A percentile compares a stretch with the other conserved stretches of the same genome.
Conservation (phyloP, 2,888 invertebrate genomes). For the Sinotaia quadrata region DNA sequence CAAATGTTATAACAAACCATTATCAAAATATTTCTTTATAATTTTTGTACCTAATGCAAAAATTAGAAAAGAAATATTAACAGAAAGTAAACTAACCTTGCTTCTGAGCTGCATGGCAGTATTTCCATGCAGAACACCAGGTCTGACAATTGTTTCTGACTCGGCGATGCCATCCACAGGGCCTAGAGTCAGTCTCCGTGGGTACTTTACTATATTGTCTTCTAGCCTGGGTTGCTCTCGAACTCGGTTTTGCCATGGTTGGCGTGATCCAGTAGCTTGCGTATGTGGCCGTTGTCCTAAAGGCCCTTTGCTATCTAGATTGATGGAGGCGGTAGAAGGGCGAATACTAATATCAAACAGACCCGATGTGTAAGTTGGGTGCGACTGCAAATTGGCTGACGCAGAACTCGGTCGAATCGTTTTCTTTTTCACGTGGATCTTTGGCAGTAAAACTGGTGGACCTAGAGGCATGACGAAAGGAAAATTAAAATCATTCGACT, state of each 20-base stretch:
- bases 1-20: background rate
- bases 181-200: conserved; percentile 60
- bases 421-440: conserved; percentile 36
- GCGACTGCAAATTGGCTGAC: conserved; percentile 67
- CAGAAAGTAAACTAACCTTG: conserved; percentile 47
- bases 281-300: conserved; percentile 57
- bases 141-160: conserved; percentile 48
- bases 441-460: conserved; percentile 18
- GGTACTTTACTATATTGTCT: conserved; percentile 50
- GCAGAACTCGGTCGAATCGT: conserved; percentile 68
- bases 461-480: conserved; percentile 21
- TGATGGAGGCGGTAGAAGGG: conserved; percentile 57
- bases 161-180: conserved; percentile 64
- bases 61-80: background rate
- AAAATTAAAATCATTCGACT: no score
- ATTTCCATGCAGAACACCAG: conserved; percentile 42
- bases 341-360: conserved; percentile 60
- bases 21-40: background rate
- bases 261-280: conserved; percentile 56
- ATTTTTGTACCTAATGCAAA: background rate
- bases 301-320: conserved; percentile 32
- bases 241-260: conserved; percentile 41
- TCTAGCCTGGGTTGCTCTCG: conserved; percentile 45
- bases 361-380: conserved; percentile 62
- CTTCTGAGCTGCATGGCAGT: conserved; percentile 52